A percentile compares a stretch with the other conserved stretches of the same genome.
phyloP scores from a whole-genome alignment of 2,888 invertebrate genomes.

The Cantharis nigra region DNA sequence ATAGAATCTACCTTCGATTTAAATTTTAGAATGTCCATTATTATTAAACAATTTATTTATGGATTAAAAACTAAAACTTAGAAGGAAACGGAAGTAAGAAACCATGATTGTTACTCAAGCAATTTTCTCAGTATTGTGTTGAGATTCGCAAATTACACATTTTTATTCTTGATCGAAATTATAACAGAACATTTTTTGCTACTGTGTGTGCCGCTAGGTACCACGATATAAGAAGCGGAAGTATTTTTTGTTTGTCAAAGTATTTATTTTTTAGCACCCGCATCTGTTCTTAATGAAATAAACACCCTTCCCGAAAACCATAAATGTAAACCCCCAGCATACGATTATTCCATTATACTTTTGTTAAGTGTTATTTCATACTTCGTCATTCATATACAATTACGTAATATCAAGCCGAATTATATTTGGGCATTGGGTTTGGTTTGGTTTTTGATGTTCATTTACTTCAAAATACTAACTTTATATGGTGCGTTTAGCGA shows the following conservation, averaged over 20 bases:
- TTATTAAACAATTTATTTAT: neutral
- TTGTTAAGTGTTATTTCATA: neutral
- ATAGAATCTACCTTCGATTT: neutral
- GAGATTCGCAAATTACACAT: neutral
- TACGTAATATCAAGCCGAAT: neutral
- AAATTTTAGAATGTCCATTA: neutral
- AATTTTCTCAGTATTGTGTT: neutral
- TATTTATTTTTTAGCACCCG: constrained; percentile 16
- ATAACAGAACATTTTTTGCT: neutral
- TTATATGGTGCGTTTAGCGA: no score
- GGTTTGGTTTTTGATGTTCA: neutral
- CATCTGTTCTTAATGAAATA: constrained; percentile 17
- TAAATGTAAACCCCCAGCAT: neutral
- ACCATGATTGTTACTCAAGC: neutral
- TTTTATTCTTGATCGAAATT: neutral
- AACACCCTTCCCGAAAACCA: constrained; percentile 12
- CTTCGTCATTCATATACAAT: neutral
- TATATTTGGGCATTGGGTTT: neutral
- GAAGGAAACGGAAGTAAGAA: neutral
- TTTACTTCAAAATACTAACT: neutral
- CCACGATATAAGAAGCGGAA: constrained; percentile 6
- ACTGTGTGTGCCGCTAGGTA: neutral
- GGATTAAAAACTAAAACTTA: neutral
- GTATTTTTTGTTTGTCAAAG: neutral
- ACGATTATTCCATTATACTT: constrained; percentile 20